A percentile compares a stretch with the other conserved stretches of the same genome.
These are phyloP conservation scores for Mirounga angustirostris DNA, from an alignment of 2,113 vertebrate species.

Conservation along the genomic window DNA sequence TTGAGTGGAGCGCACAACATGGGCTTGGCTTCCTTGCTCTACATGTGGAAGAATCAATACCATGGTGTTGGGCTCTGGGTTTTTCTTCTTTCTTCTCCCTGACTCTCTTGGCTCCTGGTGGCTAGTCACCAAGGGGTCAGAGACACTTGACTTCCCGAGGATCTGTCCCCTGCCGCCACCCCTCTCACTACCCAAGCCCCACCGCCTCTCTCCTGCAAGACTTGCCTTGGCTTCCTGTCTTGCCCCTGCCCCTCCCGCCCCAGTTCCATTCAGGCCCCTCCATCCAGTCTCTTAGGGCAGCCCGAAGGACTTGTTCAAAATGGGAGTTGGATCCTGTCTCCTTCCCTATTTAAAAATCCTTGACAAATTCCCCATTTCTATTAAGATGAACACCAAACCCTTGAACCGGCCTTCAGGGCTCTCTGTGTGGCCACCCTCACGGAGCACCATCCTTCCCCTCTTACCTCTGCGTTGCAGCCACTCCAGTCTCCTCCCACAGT, in stretches of 20 bases:
- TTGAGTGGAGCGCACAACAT: fast-evolving
- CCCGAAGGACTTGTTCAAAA: neutral
- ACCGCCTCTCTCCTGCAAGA: neutral
- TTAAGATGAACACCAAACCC: neutral
- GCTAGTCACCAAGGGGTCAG: neutral
- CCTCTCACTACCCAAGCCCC: neutral
- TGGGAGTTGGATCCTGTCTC: neutral
- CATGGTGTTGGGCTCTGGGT: fast-evolving
- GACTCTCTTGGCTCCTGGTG: neutral
- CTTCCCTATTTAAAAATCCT: neutral
- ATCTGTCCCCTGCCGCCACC: neutral
- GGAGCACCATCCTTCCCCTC: neutral
- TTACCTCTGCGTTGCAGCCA: neutral
- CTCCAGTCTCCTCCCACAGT: neutral
- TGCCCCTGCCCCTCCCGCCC: neutral
- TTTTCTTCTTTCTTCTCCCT: neutral
- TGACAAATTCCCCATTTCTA: neutral
- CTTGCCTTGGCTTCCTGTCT: neutral
- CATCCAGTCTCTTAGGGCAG: neutral
- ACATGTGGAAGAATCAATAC: fast-evolving
- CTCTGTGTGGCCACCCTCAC: neutral
- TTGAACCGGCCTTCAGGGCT: neutral
- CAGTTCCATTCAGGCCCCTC: neutral
- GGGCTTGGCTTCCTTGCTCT: neutral
- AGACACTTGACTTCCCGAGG: neutral